Percentiles rank a stretch among this genome's conserved stretches.
phyloP scores from a whole-genome alignment of 2,113 vertebrate species.

The Opisthocomus hoazin region DNA sequence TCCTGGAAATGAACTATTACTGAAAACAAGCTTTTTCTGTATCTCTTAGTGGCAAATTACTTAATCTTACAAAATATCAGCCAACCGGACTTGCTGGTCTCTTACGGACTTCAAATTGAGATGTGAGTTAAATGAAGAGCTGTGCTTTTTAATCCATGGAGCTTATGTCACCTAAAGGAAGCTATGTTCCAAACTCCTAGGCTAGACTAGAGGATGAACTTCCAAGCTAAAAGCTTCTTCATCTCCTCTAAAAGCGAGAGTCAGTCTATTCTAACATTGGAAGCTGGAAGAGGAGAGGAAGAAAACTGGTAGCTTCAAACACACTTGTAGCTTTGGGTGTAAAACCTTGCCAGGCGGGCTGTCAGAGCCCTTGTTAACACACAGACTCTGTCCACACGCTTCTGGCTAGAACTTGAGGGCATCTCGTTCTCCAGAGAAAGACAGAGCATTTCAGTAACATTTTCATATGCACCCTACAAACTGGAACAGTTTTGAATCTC shows the following conservation, averaged over 20 bases:
- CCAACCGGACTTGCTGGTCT: not conserved
- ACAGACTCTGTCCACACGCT: not conserved
- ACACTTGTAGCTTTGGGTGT: not conserved
- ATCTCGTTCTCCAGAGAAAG: not conserved
- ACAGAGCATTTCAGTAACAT: not conserved
- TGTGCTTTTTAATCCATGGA: not conserved
- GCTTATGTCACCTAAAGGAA: not conserved
- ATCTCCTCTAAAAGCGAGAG: not conserved
- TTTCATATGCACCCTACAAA: not conserved
- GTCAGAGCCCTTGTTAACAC: not conserved
- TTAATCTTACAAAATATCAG: not conserved
- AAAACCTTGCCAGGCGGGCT: not conserved
- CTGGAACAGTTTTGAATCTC: rapidly evolving
- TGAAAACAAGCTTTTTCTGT: not conserved
- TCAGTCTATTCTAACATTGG: not conserved
- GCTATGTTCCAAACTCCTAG: not conserved
- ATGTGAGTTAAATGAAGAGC: not conserved
- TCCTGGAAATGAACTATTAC: not conserved
- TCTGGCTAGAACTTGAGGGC: not conserved
- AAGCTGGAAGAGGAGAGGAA: not conserved
- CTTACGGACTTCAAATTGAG: rapidly evolving
- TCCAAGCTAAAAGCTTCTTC: not conserved
- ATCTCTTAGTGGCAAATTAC: not conserved
- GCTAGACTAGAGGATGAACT: not conserved
- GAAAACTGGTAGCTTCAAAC: not conserved